A percentile compares a stretch with the other conserved stretches of the same genome.
Conservation (phyloP, 2,888 invertebrate species). For the Isoperla grammatica region DNA sequence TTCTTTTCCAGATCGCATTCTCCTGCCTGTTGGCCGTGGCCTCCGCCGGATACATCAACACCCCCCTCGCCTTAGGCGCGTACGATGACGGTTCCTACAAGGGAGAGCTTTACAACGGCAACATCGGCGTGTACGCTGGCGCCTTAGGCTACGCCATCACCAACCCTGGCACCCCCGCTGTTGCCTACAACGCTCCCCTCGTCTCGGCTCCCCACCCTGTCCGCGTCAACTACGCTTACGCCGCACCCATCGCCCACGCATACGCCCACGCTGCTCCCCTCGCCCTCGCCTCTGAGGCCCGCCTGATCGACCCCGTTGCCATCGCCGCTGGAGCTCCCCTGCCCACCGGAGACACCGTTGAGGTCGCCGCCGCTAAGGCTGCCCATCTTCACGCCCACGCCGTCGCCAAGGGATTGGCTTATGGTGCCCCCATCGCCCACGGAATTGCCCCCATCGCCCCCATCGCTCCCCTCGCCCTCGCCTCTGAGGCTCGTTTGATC, state of each 20-base stretch:
- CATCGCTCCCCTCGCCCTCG: background rate
- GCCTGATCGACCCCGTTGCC: constrained; percentile 13
- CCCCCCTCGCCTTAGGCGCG: constrained; percentile 34
- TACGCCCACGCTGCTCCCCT: constrained; percentile 41
- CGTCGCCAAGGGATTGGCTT: background rate
- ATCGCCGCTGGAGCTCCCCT: constrained; percentile 31
- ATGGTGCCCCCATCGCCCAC: constrained; percentile 14
- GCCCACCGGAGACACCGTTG: constrained; percentile 26
- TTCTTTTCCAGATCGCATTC: constrained; percentile 43
- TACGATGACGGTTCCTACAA: background rate
- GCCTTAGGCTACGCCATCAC: background rate
- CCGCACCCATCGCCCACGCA: constrained; percentile 18
- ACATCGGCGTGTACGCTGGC: too few relatives aligned
- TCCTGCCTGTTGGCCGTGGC: constrained; percentile 46
- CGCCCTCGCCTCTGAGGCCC: constrained; percentile 45
- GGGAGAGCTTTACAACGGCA: too few relatives aligned
- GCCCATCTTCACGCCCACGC: constrained; percentile 6
- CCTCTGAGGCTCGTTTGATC: constrained; percentile 1
- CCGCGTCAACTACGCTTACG: constrained; percentile 17
- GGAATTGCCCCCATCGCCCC: background rate
- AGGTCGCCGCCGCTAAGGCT: constrained; percentile 11
- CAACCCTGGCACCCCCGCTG: constrained; percentile 10
- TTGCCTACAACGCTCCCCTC: background rate
- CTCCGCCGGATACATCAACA: constrained; percentile 42
- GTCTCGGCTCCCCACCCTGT: constrained; percentile 8